Percentiles rank a stretch among this genome's conserved stretches.
phyloP scores from a whole-genome alignment of 2,113 vertebrate genomes.

The Caretta caretta region DNA sequence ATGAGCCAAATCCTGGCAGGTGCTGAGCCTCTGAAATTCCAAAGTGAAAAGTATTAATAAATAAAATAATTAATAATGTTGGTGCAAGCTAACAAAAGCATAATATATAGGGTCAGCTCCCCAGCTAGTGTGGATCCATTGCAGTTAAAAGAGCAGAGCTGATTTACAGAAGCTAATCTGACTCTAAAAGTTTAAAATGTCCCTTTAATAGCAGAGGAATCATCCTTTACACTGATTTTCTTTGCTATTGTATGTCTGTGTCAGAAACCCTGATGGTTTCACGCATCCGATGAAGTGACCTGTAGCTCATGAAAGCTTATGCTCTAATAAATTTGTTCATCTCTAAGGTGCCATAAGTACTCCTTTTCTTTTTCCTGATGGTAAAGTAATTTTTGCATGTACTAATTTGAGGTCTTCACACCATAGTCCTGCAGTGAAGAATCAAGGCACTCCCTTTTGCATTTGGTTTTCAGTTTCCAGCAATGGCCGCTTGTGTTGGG shows the following conservation, averaged over 20 bases:
- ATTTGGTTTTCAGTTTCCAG: not conserved
- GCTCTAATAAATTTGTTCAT: too few species aligned
- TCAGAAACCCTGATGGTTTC: not conserved
- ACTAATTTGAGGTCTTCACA: not conserved
- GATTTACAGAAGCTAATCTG: not conserved
- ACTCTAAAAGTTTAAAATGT: not conserved
- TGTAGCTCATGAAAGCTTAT: too few species aligned
- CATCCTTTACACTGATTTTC: not conserved
- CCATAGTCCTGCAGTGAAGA: not conserved
- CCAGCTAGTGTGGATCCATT: not conserved
- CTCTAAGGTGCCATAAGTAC: too few species aligned
- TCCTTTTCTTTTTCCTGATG: not conserved
- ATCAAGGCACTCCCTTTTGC: not conserved
- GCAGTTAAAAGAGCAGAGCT: not conserved
- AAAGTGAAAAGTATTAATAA: not conserved
- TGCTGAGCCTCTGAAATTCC: not conserved
- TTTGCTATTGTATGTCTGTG: not conserved
- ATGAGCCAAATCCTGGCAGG: not conserved
- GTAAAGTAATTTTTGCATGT: not conserved
- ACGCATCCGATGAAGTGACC: too few species aligned
- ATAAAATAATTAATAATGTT: not conserved
- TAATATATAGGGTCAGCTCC: not conserved
- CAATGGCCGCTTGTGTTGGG: not conserved
- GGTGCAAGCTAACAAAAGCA: not conserved
- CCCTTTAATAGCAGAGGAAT: not conserved